phyloP scores from a whole-genome alignment of 2,888 invertebrate genomes.

The Eristalis arbustorum region DNA sequence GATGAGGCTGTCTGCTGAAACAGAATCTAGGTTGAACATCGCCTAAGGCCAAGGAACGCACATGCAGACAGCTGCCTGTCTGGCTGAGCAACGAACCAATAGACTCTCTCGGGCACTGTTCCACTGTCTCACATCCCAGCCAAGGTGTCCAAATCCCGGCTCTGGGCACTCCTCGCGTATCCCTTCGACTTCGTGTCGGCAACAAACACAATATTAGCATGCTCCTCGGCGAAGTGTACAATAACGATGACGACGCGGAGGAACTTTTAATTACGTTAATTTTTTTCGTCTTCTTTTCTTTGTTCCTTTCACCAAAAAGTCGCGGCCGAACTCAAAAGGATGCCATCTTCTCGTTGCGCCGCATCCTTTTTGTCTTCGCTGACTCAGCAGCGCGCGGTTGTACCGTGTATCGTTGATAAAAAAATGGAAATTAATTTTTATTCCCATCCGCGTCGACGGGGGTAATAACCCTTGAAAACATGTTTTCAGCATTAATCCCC shows the following conservation, averaged over 20 bases:
- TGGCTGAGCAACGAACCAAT: background rate
- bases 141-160: background rate
- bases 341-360: background rate
- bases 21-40: background rate
- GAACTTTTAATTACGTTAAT: background rate
- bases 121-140: background rate
- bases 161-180: background rate
- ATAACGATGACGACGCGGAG: background rate
- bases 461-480: conserved; percentile 60
- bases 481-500: conserved; percentile 54
- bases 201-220: background rate
- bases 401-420: conserved; percentile 10
- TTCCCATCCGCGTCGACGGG: conserved; percentile 6
- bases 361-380: background rate
- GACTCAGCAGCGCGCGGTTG: background rate
- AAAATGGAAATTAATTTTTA: conserved; percentile 55
- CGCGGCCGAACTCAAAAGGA: background rate
- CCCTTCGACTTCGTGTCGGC: background rate
- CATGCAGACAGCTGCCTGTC: background rate
- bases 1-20: background rate
- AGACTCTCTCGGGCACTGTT: background rate
- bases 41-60: background rate
- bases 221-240: background rate
- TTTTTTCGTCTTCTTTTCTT: background rate
- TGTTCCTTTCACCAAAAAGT: background rate